Evolutionary conservation across 2,113 vertebrate genomes (phyloP), one percentile per base, ranked within the genome.

Genomic region (Cryptoleucopteryx plumbea): DNA sequence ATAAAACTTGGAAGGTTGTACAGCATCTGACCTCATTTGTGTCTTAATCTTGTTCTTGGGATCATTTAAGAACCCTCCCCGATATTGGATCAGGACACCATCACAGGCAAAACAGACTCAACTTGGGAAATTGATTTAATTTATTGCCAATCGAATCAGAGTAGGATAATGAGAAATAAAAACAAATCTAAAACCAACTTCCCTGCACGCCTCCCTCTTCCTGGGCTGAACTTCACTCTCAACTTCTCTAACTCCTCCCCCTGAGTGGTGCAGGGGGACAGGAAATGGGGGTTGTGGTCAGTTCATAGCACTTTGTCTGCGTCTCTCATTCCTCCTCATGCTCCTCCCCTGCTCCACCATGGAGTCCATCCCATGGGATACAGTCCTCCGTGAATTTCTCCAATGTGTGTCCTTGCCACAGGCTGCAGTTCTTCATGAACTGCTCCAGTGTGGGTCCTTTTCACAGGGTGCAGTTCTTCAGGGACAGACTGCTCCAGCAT

Each of bases 191-290:
- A 53, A 53, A 4, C 3, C 5, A 67, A 7, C 38, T 43, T 53
- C 29, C 17, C 27, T n/a, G 34, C 17, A 68, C 7, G 6, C 10
- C 2, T 68, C 16, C 21, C 13, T 34, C 36, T 61, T 71, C 19
- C 22, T 13, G 5, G 36, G 16, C 47, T 52, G 10, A 42, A 10
- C 8, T 52, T 84, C 27, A 16, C 23, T 59, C 27, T 7, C 17
- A 68, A 17, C 15, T 61, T 31, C 22, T 47, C 40, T 40, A 17
- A 6, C 3, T 70, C 16, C 34, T 47, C n/a, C 25, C 14, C 2
- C 6, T 2, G 5, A 65, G 12, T 0, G 8, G 40, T 16, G 7
- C n/a, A 59, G 29, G 10, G 25, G 3, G 1, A 59, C 2, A 3
- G 15, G 36, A 10, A 80, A 40, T 8, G 47, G 7, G 5, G 9